Evolutionary conservation across 2,888 invertebrate species (phyloP).

Genomic region (Biston stratarius): DNA sequence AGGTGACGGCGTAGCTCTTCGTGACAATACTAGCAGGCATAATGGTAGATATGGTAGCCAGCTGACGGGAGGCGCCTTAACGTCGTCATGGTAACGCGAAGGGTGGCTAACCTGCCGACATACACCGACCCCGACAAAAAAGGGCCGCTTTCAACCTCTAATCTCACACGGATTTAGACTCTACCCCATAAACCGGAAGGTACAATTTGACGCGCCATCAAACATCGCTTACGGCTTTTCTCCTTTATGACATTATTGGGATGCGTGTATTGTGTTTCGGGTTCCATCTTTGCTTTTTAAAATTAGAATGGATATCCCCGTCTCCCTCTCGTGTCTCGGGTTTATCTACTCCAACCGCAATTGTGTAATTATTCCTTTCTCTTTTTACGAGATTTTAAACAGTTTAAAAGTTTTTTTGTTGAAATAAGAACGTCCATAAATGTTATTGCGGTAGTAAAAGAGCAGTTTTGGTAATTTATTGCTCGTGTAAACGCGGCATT

Average conservation of each 20-base stretch:
- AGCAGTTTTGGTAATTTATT: conserved; percentile 81
- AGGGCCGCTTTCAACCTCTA: conserved; percentile 62
- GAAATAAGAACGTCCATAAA: conserved; percentile 80
- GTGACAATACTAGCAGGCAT: conserved; percentile 75
- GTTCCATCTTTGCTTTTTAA: conserved; percentile 86
- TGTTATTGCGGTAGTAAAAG: conserved; percentile 81
- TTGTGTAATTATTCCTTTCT: conserved; percentile 79
- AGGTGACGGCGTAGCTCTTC: conserved; percentile 66
- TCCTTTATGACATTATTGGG: conserved; percentile 70
- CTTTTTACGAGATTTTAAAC: conserved; percentile 82
- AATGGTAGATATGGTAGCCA: conserved; percentile 83
- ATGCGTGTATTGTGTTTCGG: conserved; percentile 82
- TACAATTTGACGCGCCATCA: conserved; percentile 66
- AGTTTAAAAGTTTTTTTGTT: conserved; percentile 78
- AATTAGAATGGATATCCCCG: conserved; percentile 75
- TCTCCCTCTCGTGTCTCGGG: conserved; percentile 64
- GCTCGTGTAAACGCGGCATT: conserved; percentile 74
- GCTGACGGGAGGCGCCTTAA: conserved; percentile 85
- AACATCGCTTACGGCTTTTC: conserved; percentile 70
- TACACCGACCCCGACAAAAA: conserved; percentile 70
- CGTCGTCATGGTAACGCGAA: conserved; percentile 82
- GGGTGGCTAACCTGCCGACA: conserved; percentile 84
- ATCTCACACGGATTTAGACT: conserved; percentile 70
- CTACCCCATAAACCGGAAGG: conserved; percentile 69
- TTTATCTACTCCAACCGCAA: conserved; percentile 69